Evolutionary conservation across 2,113 vertebrate genomes (phyloP).

Genomic region (Pterocles orientalis): DNA sequence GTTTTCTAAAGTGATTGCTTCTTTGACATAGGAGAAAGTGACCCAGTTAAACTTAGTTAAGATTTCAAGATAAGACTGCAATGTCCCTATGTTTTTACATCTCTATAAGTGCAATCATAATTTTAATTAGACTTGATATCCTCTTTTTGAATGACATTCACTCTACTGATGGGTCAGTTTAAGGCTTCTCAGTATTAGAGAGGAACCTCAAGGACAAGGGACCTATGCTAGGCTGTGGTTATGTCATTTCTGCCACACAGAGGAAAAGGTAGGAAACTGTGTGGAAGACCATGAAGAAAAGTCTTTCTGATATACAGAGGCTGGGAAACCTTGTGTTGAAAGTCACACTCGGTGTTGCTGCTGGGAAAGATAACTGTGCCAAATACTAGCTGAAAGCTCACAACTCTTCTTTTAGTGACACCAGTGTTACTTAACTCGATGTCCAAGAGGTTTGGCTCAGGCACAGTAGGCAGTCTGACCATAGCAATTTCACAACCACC

Average conservation of each 20-base stretch:
- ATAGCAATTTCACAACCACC: background rate
- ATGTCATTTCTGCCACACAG: background rate
- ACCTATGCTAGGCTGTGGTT: background rate
- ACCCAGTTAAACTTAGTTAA: background rate
- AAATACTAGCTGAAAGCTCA: background rate
- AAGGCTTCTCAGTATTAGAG: background rate
- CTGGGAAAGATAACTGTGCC: background rate
- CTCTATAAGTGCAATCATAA: background rate
- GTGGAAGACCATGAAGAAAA: background rate
- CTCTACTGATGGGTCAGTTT: background rate
- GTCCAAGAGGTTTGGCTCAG: background rate
- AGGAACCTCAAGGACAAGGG: background rate
- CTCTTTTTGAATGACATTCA: background rate
- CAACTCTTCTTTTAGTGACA: background rate
- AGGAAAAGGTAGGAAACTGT: background rate
- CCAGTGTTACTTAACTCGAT: background rate
- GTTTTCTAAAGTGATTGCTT: background rate
- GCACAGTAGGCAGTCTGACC: background rate
- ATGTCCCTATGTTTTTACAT: background rate
- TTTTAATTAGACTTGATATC: background rate
- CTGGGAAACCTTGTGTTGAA: background rate
- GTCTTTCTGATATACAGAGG: background rate
- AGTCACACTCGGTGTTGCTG: background rate
- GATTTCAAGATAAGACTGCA: background rate
- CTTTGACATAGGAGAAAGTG: background rate